Conservation (phyloP, 2,113 vertebrate species). For the Atlantisia rogersi region DNA sequence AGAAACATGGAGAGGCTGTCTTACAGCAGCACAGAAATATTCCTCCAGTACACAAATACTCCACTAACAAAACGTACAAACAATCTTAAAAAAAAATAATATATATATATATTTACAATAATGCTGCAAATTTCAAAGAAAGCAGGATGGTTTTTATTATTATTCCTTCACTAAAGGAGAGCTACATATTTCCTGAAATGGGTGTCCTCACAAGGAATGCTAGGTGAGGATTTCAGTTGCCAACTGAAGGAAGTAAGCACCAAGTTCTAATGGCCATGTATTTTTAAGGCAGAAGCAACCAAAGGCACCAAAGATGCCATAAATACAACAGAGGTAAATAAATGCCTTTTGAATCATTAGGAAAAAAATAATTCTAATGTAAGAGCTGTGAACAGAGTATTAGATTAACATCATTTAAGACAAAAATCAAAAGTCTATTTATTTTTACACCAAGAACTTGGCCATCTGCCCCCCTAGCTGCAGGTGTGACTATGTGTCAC, state of each 20-base stretch:
- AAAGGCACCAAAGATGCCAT: background rate
- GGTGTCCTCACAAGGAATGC: slow-evolving; percentile 28
- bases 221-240: background rate
- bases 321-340: background rate
- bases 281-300: slow-evolving; percentile 21
- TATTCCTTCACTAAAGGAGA: slow-evolving; percentile 24
- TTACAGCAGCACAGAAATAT: slow-evolving; percentile 31
- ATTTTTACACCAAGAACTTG: background rate
- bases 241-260: slow-evolving; percentile 9
- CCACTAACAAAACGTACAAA: slow-evolving; percentile 54
- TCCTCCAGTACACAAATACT: background rate
- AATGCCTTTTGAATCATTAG: background rate
- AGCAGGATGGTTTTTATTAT: background rate
- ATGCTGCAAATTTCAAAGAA: slow-evolving; percentile 44
- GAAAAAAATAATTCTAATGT: background rate
- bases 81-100: slow-evolving; percentile 56
- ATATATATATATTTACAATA: slow-evolving; percentile 61
- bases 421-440: background rate
- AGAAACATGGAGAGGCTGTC: slow-evolving; percentile 37
- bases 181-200: background rate
- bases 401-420: background rate
- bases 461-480: background rate
- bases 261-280: background rate
- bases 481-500: background rate
- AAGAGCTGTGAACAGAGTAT: background rate